Conservation (phyloP, 2,113 vertebrate species). For the Danionella cerebrum region DNA sequence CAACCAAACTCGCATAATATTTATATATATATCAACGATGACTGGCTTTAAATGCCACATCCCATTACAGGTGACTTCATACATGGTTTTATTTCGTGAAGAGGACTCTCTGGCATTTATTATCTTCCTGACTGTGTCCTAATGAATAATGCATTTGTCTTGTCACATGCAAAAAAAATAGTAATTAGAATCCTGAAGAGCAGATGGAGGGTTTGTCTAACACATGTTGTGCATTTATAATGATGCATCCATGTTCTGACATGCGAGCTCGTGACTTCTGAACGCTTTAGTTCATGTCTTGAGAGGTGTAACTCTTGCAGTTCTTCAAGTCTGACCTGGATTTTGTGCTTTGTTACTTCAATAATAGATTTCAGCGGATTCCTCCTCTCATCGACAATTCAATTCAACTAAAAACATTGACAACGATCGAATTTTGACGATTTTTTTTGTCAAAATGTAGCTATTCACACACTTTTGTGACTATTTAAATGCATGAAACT, state of each 20-base stretch:
- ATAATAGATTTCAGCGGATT: background rate
- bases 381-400: background rate
- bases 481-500: no score
- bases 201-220: slow-evolving; percentile 64
- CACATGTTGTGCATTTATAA: slow-evolving; percentile 63
- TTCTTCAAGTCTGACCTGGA: background rate
- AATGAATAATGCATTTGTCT: slow-evolving; percentile 64
- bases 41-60: slow-evolving; percentile 30
- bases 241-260: slow-evolving; percentile 30
- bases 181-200: slow-evolving; percentile 60
- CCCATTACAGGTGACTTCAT: slow-evolving; percentile 2
- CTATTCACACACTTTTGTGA: no score
- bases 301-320: background rate
- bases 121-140: slow-evolving; percentile 39
- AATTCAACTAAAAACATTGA: background rate
- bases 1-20: no score
- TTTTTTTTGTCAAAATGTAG: no score
- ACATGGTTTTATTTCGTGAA: background rate
- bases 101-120: background rate
- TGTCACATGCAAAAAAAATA: slow-evolving; percentile 56
- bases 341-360: background rate
- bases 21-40: background rate
- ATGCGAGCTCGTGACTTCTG: background rate
- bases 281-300: background rate
- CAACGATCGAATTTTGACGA: no score